These are phyloP conservation scores for Hartigia nigra DNA, from an alignment of 2,888 invertebrate species.

Conservation along the genomic window DNA sequence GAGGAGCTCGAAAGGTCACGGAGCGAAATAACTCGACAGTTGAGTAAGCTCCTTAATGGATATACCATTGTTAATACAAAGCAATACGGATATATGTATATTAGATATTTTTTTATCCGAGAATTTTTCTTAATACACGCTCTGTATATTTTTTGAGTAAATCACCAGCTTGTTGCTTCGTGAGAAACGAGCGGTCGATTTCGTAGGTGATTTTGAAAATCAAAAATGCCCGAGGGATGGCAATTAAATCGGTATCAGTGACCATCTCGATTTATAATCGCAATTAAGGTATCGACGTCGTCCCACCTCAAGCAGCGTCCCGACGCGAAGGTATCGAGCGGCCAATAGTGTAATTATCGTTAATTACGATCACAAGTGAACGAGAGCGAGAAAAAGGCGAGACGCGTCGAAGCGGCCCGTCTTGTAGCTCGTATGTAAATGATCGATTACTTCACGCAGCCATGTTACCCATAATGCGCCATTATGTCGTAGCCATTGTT, in stretches of 20 bases:
- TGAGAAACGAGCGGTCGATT: not conserved
- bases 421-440: not conserved
- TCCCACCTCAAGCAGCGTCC: conserved; percentile 25
- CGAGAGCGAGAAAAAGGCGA: conserved; percentile 1
- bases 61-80: not conserved
- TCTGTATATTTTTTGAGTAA: not conserved
- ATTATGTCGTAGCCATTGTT: not conserved
- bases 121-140: not conserved
- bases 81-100: not conserved
- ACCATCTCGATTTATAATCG: conserved; percentile 43
- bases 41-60: not conserved
- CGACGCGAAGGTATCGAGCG: conserved; percentile 10
- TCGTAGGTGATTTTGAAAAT: not conserved
- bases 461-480: not conserved
- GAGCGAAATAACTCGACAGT: conserved; percentile 21
- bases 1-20: conserved; percentile 28
- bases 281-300: conserved; percentile 33
- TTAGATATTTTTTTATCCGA: not conserved
- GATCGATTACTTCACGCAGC: not conserved
- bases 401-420: not conserved
- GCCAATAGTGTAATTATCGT: conserved; percentile 47
- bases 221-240: not conserved
- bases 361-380: conserved; percentile 49
- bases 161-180: not conserved
- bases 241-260: conserved; percentile 37